phyloP scores from a whole-genome alignment of 92 coral and sea anemone species.

The Anthopleura xanthogrammica region DNA sequence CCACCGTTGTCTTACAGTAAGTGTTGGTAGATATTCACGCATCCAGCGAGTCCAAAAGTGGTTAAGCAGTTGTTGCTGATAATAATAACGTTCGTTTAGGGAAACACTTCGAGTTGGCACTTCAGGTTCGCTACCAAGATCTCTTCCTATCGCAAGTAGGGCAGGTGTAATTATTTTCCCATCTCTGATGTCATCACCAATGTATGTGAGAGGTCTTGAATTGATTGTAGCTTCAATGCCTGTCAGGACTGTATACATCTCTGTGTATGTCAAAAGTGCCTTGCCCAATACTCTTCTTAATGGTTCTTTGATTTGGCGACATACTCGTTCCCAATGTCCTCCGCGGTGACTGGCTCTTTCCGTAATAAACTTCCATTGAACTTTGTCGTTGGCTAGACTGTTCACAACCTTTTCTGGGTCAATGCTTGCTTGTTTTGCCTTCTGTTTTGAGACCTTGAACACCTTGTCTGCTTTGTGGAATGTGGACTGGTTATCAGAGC shows the following conservation, averaged over 20 bases:
- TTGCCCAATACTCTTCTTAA: constrained; percentile 27
- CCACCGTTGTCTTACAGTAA: no score
- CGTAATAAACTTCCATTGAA: constrained; percentile 29
- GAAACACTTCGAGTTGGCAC: not conserved
- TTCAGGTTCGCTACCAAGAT: constrained; percentile 12
- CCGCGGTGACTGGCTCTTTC: constrained; percentile 32
- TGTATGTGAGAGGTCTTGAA: constrained; percentile 6
- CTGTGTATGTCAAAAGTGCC: constrained; percentile 21
- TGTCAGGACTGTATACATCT: constrained; percentile 21
- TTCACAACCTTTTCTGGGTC: constrained; percentile 22
- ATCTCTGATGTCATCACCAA: not conserved
- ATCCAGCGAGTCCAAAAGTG: constrained; percentile 35
- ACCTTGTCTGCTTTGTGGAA: constrained; percentile 32
- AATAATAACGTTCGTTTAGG: constrained; percentile 13
- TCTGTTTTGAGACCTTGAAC: constrained; percentile 32
- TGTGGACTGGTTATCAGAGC: constrained; percentile 30
- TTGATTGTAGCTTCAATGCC: constrained; percentile 23
- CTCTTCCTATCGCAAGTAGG: constrained; percentile 41
- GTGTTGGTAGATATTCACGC: no score
- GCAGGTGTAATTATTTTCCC: constrained; percentile 41
- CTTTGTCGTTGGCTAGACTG: constrained; percentile 7
- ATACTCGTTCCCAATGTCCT: constrained; percentile 35
- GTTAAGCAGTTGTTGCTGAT: constrained; percentile 28
- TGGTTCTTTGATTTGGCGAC: constrained; percentile 32
- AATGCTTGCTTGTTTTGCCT: constrained; percentile 16